phyloP scores from a whole-genome alignment of 2,797 vertebrate species.

The Microcaecilia unicolor region DNA sequence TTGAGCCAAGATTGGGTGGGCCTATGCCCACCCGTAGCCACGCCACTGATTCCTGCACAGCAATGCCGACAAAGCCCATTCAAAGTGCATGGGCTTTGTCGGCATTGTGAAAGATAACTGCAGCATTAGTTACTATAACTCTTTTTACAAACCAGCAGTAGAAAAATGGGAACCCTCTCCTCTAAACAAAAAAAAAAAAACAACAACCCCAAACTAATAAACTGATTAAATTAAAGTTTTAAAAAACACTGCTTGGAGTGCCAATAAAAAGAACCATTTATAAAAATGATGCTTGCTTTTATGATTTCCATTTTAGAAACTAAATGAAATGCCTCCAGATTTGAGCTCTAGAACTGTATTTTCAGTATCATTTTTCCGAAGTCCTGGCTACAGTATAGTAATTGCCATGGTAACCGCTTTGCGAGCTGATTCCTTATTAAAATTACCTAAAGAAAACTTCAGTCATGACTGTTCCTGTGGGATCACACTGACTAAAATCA shows the following conservation, averaged over 20 bases:
- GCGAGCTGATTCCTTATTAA: constrained; percentile 45
- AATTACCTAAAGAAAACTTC: constrained; percentile 41
- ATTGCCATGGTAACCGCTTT: constrained; percentile 51
- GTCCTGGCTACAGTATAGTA: constrained; percentile 37
- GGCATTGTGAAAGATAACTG: constrained; percentile 1
- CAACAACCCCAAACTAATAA: constrained; percentile 9
- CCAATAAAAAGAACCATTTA: constrained; percentile 23
- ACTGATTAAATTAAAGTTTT: too few species aligned
- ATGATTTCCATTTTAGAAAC: constrained; percentile 46
- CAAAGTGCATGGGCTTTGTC: too few species aligned
- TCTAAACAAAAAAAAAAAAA: constrained; percentile 18
- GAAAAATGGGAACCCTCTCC: too few species aligned
- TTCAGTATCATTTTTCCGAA: constrained; percentile 39
- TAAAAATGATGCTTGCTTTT: constrained; percentile 37
- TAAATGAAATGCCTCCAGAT: constrained; percentile 54
- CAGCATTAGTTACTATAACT: constrained; percentile 19
- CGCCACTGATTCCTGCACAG: too few species aligned
- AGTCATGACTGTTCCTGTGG: constrained; percentile 49
- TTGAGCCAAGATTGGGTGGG: too few species aligned
- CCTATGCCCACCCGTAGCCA: too few species aligned
- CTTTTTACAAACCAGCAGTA: constrained; percentile 28
- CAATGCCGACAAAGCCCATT: too few species aligned
- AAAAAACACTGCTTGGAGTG: too few species aligned
- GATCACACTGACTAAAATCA: constrained; percentile 49
- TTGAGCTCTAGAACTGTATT: constrained; percentile 50